Evolutionary conservation across 2,113 vertebrate species (phyloP).

Genomic region (Tenrec ecaudatus): DNA sequence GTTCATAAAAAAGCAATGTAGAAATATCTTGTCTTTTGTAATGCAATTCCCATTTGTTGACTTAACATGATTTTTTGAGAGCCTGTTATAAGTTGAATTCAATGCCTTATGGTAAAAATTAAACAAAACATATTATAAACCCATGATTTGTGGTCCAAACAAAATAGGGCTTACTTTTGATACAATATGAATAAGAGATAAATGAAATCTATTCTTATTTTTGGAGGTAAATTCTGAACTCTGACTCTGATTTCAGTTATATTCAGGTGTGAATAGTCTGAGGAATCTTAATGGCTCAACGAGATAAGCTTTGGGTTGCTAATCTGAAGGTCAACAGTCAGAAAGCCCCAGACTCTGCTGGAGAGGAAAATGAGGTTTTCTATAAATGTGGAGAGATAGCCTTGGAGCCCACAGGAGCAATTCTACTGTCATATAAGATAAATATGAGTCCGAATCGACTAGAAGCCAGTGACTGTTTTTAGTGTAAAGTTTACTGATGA

Average conservation of each 20-base stretch:
- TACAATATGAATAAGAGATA: not conserved
- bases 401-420: too few relatives aligned
- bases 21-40: not conserved
- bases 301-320: too few relatives aligned
- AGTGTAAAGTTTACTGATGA: not conserved
- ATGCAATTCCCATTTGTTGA: constrained; percentile 12
- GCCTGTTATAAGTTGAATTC: too few relatives aligned
- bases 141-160: not conserved
- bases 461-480: too few relatives aligned
- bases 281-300: too few relatives aligned
- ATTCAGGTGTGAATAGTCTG: not conserved
- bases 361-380: too few relatives aligned
- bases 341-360: too few relatives aligned
- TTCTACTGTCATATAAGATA: too few relatives aligned
- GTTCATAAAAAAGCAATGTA: not conserved
- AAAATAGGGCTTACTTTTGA: not conserved
- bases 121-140: not conserved
- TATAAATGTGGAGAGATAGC: too few relatives aligned
- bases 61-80: not conserved
- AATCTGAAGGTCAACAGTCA: too few relatives aligned
- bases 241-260: not conserved
- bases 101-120: too few relatives aligned
- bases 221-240: not conserved
- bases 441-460: too few relatives aligned
- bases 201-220: not conserved